Base-by-base conservation (phyloP, 2,888 invertebrate species). In the Sialis fuliginosa region DNA sequence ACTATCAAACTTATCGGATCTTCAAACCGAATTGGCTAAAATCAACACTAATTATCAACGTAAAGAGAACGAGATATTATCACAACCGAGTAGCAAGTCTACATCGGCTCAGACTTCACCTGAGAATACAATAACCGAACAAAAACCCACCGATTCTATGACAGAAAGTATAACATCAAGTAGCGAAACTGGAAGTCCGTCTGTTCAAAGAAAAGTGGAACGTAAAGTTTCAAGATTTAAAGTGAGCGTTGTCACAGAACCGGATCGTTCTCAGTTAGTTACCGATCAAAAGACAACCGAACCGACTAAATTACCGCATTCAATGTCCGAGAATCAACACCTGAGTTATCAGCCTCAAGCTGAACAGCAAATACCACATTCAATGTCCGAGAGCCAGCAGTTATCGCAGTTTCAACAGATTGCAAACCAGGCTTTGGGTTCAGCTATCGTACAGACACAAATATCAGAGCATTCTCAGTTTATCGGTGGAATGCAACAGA, bases 1-100 rank as follows among this genome's bases (percentile, higher is more conserved):
- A 64, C 69, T 66, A 39, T 68, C 69, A 33, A 68, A 70, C 51
- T 59, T 77, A 12, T 67, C 70, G 4, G 73, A 73, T 53, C 64
- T 77, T 33, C 75, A 75, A 61, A 71, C 71, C 59, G 73, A 76
- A 62, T 68, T 77, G 55, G 72, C 72, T 59, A 72, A 72, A 65
- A 75, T 76, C 60, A 71, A 72, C 48, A 32, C 39, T 4, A 33
- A 33, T n/a, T 43, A 30, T n/a, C 13, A 13, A 4, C 30, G 12
- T 6, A 22, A 33, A 31, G 32, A 13, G 10, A 33, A 22, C n/a
- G 30, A 22, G 44, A 34, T 42, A 39, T 35, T 33, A 30, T 30
- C 35, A 10, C 30, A 40, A 9, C 13, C 13, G 5, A 30, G 32
- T 5, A 45, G 22, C 41, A 40, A 30, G 33, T 8, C 8, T 10